Percentiles rank a stretch among this genome's conserved stretches.
Conservation (phyloP, 2,888 invertebrate genomes). For the Crematogaster levior region DNA sequence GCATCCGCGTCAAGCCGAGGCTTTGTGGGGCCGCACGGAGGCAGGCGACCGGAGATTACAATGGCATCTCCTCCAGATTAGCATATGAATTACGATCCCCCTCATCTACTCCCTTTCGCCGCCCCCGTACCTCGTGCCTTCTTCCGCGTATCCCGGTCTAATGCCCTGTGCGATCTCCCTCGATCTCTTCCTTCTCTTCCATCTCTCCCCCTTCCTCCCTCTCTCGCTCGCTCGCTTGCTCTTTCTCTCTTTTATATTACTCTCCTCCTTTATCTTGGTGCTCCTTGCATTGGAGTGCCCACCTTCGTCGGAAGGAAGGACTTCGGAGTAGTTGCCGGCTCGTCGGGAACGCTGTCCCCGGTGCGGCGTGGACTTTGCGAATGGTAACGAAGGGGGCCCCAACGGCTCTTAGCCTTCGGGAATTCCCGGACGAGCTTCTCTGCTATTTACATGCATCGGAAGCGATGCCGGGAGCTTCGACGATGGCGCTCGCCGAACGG, state of each 20-base stretch:
- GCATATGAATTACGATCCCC: slow-evolving; percentile 85
- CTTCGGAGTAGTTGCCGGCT: slow-evolving; percentile 59
- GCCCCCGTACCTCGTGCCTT: slow-evolving; percentile 61
- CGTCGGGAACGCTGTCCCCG: slow-evolving; percentile 53
- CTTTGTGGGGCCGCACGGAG: slow-evolving; percentile 82
- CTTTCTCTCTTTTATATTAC: background rate
- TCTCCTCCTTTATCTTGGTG: slow-evolving; percentile 41
- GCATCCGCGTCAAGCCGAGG: slow-evolving; percentile 83
- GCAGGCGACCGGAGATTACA: slow-evolving; percentile 85
- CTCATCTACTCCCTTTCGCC: slow-evolving; percentile 65
- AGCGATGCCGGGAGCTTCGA: slow-evolving; percentile 50
- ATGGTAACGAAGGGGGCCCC: slow-evolving; percentile 39
- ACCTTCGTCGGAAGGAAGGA: slow-evolving; percentile 58
- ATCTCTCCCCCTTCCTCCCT: background rate
- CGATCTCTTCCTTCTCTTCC: slow-evolving; percentile 46
- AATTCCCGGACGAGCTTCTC: slow-evolving; percentile 51
- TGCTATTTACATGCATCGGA: slow-evolving; percentile 54
- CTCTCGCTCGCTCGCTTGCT: background rate
- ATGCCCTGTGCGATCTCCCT: slow-evolving; percentile 37
- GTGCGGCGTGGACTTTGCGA: slow-evolving; percentile 43
- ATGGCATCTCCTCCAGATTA: slow-evolving; percentile 85
- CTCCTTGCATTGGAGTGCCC: slow-evolving; percentile 48
- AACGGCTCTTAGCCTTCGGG: slow-evolving; percentile 50
- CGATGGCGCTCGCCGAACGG: slow-evolving; percentile 51
- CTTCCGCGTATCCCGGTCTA: slow-evolving; percentile 57